phyloP scores from a whole-genome alignment of 2,888 invertebrate species.

The Amiota mariae region DNA sequence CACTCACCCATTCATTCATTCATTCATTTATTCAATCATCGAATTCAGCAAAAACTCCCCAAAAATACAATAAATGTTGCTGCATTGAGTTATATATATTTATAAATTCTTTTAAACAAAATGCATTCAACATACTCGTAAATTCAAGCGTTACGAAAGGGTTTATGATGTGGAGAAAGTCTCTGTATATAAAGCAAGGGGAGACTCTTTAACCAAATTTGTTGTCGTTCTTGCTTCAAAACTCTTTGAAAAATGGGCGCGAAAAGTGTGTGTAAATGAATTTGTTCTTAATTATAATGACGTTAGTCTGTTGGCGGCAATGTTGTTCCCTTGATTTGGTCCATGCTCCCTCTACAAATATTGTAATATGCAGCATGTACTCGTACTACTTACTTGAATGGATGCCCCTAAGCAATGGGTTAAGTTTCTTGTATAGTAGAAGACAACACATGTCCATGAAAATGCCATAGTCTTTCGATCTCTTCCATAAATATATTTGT shows the following conservation, averaged over 20 bases:
- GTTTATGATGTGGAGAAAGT: too few relatives aligned
- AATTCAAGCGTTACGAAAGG: conserved; percentile 38
- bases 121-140: conserved; percentile 38
- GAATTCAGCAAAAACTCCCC: not conserved
- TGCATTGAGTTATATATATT: not conserved
- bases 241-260: conserved; percentile 44
- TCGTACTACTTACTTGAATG: too few relatives aligned
- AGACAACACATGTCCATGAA: conserved; percentile 11
- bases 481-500: not conserved
- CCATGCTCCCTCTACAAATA: too few relatives aligned
- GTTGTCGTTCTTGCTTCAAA: not conserved
- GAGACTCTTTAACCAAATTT: not conserved
- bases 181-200: not conserved
- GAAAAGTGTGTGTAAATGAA: conserved; percentile 62
- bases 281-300: conserved; percentile 66
- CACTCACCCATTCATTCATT: not conserved
- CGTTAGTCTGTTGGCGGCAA: conserved; percentile 52
- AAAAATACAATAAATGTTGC: not conserved
- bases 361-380: too few relatives aligned
- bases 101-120: not conserved
- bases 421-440: conserved; percentile 6
- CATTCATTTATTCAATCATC: not conserved
- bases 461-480: not conserved
- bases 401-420: too few relatives aligned
- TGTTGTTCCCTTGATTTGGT: conserved; percentile 32